Conservation (phyloP, 2,113 vertebrate species). For the Coturnix japonica region DNA sequence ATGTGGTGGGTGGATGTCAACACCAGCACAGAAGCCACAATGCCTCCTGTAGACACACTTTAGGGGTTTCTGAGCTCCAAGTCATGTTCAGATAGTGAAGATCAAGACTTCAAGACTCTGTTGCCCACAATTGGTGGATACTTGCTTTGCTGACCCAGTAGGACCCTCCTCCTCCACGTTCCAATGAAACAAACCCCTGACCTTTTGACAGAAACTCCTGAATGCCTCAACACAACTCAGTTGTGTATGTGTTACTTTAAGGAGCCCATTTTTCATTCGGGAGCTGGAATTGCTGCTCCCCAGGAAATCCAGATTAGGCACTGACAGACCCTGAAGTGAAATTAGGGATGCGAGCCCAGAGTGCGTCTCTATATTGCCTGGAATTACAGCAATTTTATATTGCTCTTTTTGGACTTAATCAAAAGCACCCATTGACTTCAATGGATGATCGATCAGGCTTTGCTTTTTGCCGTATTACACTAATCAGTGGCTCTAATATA, state of each 20-base stretch:
- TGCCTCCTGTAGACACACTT: neutral
- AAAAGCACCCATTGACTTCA: constrained; percentile 61
- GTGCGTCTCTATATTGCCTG: constrained; percentile 46
- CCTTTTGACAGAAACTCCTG: neutral
- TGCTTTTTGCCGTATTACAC: constrained; percentile 74
- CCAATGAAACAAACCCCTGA: accelerated
- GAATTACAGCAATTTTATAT: constrained; percentile 71
- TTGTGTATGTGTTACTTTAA: neutral
- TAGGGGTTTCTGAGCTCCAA: neutral
- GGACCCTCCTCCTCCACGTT: neutral
- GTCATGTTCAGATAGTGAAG: neutral
- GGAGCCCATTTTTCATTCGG: neutral
- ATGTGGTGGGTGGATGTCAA: accelerated
- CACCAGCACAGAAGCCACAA: neutral
- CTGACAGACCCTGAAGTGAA: neutral
- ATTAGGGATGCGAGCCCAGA: neutral
- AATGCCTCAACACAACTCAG: accelerated
- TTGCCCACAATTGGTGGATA: neutral
- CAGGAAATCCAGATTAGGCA: neutral
- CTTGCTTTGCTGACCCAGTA: accelerated
- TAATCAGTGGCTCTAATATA: constrained; percentile 78
- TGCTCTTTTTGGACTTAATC: constrained; percentile 62
- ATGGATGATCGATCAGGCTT: constrained; percentile 63
- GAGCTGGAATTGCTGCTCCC: neutral
- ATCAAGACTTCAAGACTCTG: neutral